Evolutionary conservation across 2,888 invertebrate genomes (phyloP), one percentile per base, ranked within the genome.

Genomic region (Cylloceria caligata): DNA sequence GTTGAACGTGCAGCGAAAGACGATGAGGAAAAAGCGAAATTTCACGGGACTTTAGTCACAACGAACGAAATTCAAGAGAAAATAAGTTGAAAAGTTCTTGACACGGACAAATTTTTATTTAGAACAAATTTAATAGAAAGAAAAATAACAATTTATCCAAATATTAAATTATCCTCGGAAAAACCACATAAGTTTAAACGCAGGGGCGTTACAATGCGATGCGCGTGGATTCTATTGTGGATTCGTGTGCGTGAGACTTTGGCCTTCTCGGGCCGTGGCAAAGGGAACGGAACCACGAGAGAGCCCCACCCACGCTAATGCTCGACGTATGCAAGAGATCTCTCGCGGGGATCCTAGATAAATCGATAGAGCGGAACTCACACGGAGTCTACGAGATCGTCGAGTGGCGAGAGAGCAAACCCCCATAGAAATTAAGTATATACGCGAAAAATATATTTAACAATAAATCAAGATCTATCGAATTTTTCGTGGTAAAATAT

Each of bases 241-340:
- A 62, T 77, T 27, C n/a, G 39, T 60, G 24, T 30, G 16, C 16
- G 57, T n/a, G n/a, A 30, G 34, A 19, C 34, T 68, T 45, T 72
- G 81, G 81, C 81, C 81, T 81, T 81, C 81, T 81, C 77, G 69
- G 77, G 81, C 81, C 81, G 81, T 78, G 64, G 57, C 77, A 81
- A 81, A 81, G 77, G 81, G 81, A 81, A 81, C 81, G 77, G 81
- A 81, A 81, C 81, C 77, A 73, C 76, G 52, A 47, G 45, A 49
- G 68, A 69, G 68, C 68, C 27, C 24, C 55, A 74, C 77, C 81
- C 81, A 81, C 77, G 81, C 81, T 74, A 81, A 81, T 81, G 78
- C 77, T 81, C 57, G 39, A 11, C 49, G 57, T 45, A 47, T 39
- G 77, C 68, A 49, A 72, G 62, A 80, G 60, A 60, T 60, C 60